Conservation (phyloP, 2,797 vertebrate species). For the Dryobates pubescens region DNA sequence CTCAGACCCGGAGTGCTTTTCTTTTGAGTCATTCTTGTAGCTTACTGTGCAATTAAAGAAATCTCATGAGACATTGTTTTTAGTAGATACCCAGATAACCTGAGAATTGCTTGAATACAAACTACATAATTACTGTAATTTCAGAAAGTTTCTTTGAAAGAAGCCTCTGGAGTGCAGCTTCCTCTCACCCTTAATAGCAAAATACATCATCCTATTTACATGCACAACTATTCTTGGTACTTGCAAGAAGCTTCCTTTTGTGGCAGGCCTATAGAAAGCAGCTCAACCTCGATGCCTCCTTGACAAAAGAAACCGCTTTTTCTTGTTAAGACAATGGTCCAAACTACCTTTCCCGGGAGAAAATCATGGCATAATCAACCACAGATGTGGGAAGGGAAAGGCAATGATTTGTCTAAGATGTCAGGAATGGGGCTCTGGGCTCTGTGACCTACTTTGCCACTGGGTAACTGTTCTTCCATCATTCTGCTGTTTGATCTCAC, state of each 20-base stretch:
- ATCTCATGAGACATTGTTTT: background rate
- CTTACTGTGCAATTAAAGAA: background rate
- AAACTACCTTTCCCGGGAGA: background rate
- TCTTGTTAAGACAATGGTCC: background rate
- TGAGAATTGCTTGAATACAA: background rate
- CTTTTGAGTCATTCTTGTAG: background rate
- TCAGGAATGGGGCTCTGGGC: background rate
- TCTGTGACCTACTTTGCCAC: background rate
- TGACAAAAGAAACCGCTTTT: background rate
- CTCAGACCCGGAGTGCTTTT: background rate
- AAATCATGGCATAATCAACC: background rate
- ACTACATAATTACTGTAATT: background rate
- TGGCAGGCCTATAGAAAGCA: background rate
- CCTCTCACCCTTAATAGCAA: background rate
- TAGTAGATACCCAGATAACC: background rate
- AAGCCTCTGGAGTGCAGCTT: background rate
- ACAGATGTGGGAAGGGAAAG: background rate
- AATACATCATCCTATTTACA: rapidly evolving
- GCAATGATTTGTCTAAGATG: background rate
- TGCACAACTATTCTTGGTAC: background rate
- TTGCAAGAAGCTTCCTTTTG: background rate
- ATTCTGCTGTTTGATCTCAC: constrained; percentile 12
- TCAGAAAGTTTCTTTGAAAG: background rate
- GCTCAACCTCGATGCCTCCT: background rate
- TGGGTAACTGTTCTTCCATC: background rate